Evolutionary conservation across 2,113 vertebrate species (phyloP), one percentile per base, ranked within the genome.

Genomic region (Pao palembangensis): DNA sequence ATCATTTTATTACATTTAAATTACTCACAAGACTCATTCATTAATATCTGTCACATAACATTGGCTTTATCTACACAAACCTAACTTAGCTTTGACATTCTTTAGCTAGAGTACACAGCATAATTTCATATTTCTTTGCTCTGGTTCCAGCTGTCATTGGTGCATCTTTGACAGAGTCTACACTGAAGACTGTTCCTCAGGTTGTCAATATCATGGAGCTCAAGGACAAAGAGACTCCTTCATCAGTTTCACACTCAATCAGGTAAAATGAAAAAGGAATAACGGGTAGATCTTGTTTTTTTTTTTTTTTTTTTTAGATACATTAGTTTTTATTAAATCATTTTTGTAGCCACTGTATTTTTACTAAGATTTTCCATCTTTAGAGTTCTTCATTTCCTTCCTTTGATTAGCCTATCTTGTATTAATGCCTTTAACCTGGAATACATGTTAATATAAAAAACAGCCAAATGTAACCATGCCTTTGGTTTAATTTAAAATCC

Each of bases 141-240:
- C 21, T 58, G 11, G 42, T 12, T 72, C 21, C 62, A 82, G 76
- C 64, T 91, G 90, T 84, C 47, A 88, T 88, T 43, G 90, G 75
- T 65, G 71, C 93, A 0, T 86, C 91, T 43, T 79, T 96, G 84
- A 94, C 93, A 0, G 96, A 99, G 64, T 94, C 94, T 1, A 92
- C 93, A 2, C 82, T 96, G 83, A 98, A 99, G 76, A 95, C 80
- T 0, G 94, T 96, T 60, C 94, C 95, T 69, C 93, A 96, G 60
- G 94, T 98, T 61, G 93, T 98, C 28, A 98, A 95, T 2, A 90
- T 95, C 15, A 92, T 94, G 78, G 94, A 96, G 6, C 71, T 98
- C 49, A 96, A 93, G 67, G 91, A 87, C 21, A 89, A 84, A 13
- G 78, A 85, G 0, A 0, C 91, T 6, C 17, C 80, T 6, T 63